Percentiles rank a stretch among this genome's conserved stretches.
Conservation (phyloP, 2,113 vertebrate genomes). For the Catharus bicknelli region DNA sequence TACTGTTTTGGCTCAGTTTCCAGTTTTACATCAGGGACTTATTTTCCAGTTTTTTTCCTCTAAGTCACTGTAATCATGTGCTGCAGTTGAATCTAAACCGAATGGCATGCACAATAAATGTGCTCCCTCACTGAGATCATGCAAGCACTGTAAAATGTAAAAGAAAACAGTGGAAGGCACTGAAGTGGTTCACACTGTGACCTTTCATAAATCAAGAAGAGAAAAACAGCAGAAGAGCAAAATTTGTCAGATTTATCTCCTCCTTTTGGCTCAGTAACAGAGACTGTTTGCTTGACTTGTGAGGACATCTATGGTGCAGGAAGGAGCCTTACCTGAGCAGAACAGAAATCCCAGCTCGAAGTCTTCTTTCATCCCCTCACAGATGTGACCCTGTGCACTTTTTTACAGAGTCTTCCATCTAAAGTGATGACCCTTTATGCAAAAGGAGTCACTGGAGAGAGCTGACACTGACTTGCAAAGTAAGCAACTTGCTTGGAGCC, state of each 20-base stretch:
- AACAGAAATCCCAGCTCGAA: neutral
- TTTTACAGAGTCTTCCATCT: neutral
- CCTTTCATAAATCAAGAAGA: constrained; percentile 55
- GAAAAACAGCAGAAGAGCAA: constrained; percentile 33
- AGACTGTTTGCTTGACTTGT: neutral
- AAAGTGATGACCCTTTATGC: neutral
- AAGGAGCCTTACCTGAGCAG: constrained; percentile 46
- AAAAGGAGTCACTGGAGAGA: neutral
- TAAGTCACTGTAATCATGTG: constrained; percentile 68
- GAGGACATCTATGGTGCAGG: neutral
- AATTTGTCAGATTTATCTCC: constrained; percentile 37
- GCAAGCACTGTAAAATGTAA: constrained; percentile 63
- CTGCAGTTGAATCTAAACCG: constrained; percentile 71
- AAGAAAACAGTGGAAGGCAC: constrained; percentile 63
- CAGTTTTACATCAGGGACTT: constrained; percentile 77
- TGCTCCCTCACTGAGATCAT: constrained; percentile 59
- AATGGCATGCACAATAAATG: constrained; percentile 70
- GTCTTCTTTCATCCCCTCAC: neutral
- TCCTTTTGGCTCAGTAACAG: constrained; percentile 19
- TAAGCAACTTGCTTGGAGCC: neutral
- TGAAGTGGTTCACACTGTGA: constrained; percentile 68
- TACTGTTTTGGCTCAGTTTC: constrained; percentile 78
- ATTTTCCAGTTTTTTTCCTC: constrained; percentile 74
- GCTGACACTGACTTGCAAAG: neutral
- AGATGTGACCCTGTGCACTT: neutral